Evolutionary conservation across 2,797 vertebrate genomes (phyloP).

Genomic region (Sandelia bainsii): DNA sequence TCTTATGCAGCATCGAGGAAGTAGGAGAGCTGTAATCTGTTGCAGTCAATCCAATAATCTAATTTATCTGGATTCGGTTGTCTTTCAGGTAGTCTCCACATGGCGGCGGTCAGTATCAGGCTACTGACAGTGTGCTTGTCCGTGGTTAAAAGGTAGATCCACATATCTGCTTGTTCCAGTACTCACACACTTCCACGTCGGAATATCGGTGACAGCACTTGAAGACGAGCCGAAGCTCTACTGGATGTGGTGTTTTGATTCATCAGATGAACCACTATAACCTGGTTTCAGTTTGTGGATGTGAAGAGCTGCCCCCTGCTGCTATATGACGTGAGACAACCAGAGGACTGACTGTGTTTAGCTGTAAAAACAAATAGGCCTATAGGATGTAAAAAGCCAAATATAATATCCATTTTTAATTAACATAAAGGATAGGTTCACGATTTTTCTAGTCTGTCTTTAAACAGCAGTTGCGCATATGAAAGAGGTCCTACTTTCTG

Average conservation of each 20-base stretch:
- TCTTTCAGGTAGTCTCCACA: constrained; percentile 55
- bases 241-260: not conserved
- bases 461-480: no score
- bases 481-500: no score
- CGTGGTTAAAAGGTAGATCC: not conserved
- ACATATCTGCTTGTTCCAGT: not conserved
- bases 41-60: constrained; percentile 86
- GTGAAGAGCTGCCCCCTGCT: constrained; percentile 49
- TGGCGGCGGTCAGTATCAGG: constrained; percentile 24
- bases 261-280: not conserved
- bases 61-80: constrained; percentile 77
- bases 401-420: no score
- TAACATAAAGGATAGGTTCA: no score
- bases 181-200: not conserved
- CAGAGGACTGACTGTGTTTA: not conserved
- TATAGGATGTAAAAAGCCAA: no score
- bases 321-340: not conserved
- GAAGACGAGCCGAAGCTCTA: constrained; percentile 2
- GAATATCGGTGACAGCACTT: not conserved
- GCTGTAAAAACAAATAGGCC: no score
- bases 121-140: constrained; percentile 1
- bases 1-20: constrained; percentile 63
- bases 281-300: constrained; percentile 2
- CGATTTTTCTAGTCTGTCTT: no score
- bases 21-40: constrained; percentile 81